Base-by-base conservation (phyloP, 2,113 vertebrate genomes). In the Pterocles burchelli region DNA sequence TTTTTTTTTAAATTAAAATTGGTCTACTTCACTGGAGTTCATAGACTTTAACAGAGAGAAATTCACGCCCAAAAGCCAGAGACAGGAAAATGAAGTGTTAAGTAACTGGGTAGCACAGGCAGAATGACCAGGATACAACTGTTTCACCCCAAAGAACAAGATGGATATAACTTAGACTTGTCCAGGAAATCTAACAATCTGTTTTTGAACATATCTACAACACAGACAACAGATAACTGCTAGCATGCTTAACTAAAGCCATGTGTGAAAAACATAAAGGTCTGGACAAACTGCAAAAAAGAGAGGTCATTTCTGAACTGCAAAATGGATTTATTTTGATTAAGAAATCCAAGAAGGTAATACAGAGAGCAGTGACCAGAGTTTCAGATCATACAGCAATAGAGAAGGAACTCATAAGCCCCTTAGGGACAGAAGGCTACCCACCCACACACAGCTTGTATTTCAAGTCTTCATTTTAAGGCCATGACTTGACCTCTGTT, bases 391-490 rank as follows among this genome's bases (percentile, higher is more conserved):
- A n/a, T 93, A 88, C 68, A 94, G 96, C 88, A 92, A 84, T 11
- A 95, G 96, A 84, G 89, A 96, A 95, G 92, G 92, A 95, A 95
- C 96, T 96, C 93, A 87, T 77, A 96, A 94, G 85, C 74, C 88
- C 95, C 95, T 77, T 71, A 43, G 95, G 96, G 95, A 95, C 93
- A 96, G 26, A 66, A 95, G 88, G 80, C 96, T 96, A 96, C 96
- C 92, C 93, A 95, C 95, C 88, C 94, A 93, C 96, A 71, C 92
- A 85, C 71, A 94, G 95, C 94, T 97, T 96, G 43, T 91, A 97
- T 97, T 97, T 97, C 97, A 97, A 94, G 94, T 93, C 94, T 88
- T 94, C 96, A 3, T 96, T 97, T 97, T 97, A 96, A 97, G 95
- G 96, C 96, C 93, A 95, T 65, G 92, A 92, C 96, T 93, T 95